These are phyloP conservation scores for Apis dorsata DNA, from an alignment of 1,140 invertebrate species.

Conservation along the genomic window DNA sequence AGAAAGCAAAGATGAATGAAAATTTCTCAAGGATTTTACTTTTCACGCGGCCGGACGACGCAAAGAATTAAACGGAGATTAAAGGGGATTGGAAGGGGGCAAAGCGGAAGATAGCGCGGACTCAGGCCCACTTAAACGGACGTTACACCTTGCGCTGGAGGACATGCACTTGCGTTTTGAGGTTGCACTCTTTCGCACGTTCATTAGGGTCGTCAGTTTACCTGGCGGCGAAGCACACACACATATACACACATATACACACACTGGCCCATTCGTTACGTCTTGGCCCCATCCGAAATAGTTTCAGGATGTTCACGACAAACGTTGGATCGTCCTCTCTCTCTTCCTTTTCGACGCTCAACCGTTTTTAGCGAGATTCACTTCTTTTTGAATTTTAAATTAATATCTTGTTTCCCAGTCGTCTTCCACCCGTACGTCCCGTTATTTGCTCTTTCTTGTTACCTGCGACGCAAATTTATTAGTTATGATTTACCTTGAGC, in stretches of 20 bases:
- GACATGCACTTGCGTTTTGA: slow-evolving; percentile 72
- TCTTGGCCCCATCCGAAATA: slow-evolving; percentile 26
- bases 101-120: neutral
- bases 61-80: slow-evolving; percentile 17
- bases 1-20: neutral
- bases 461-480: neutral
- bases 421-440: neutral
- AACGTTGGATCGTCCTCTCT: neutral
- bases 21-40: neutral
- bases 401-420: neutral
- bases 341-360: slow-evolving; percentile 20
- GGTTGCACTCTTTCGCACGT: slow-evolving; percentile 68
- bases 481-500: neutral
- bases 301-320: slow-evolving; percentile 14
- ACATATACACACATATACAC: neutral
- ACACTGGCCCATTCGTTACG: slow-evolving; percentile 7
- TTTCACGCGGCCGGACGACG: neutral
- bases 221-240: slow-evolving; percentile 48
- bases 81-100: neutral
- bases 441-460: neutral
- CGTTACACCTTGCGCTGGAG: slow-evolving; percentile 63
- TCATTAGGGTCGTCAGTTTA: slow-evolving; percentile 78
- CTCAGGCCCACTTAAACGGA: slow-evolving; percentile 45
- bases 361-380: slow-evolving; percentile 21
- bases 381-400: slow-evolving; percentile 10